Conservation (phyloP, 2,113 vertebrate genomes). For the Ondatra zibethicus region DNA sequence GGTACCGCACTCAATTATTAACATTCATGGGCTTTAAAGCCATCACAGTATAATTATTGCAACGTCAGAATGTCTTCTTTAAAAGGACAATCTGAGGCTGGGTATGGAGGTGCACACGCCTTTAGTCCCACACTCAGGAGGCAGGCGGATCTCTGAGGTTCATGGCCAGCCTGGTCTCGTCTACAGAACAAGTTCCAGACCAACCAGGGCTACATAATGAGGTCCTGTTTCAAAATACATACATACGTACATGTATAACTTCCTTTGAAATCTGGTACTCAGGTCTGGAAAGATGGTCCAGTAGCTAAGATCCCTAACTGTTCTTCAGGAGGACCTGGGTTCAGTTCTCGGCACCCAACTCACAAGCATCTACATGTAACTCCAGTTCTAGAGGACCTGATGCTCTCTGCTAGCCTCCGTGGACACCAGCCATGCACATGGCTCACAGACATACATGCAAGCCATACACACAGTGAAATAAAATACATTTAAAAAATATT, state of each 20-base stretch:
- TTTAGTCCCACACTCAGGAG: not conserved
- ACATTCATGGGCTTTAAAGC: conserved; percentile 4
- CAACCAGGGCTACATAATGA: not conserved
- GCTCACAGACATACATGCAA: not conserved
- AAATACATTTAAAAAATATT: not conserved
- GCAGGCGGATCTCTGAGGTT: not conserved
- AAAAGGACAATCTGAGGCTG: not conserved
- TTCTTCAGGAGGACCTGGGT: not conserved
- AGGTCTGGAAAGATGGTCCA: not conserved
- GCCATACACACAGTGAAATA: not conserved
- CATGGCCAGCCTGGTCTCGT: not conserved
- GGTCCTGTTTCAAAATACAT: not conserved
- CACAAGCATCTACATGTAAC: not conserved
- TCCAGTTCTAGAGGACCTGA: not conserved
- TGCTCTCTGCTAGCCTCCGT: not conserved
- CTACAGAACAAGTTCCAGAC: not conserved
- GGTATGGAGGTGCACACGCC: not conserved
- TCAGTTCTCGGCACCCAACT: not conserved
- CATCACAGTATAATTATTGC: conserved; percentile 15
- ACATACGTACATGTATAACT: not conserved
- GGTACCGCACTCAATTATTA: not conserved
- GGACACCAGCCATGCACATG: not conserved
- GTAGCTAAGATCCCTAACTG: not conserved
- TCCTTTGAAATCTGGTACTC: not conserved
- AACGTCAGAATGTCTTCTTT: conserved; percentile 23